Evolutionary conservation across 1,140 invertebrate species (phyloP).

Genomic region (Artemia franciscana): DNA sequence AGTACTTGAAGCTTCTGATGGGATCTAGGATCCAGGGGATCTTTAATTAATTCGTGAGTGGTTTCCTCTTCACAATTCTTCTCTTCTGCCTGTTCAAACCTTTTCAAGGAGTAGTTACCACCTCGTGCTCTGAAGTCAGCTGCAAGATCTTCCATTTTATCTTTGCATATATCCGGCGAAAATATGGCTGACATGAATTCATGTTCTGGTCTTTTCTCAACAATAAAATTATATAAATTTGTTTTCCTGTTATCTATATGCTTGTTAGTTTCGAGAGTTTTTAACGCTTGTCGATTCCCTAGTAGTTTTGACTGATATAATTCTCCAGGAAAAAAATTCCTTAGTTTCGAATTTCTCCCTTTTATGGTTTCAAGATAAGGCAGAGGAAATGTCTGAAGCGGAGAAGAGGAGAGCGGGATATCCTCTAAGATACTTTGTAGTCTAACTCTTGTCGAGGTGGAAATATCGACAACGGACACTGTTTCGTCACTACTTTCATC

Average conservation of each 20-base stretch:
- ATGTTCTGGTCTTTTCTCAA: slow-evolving; percentile 29
- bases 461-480: not conserved
- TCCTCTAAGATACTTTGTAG: slow-evolving; percentile 4
- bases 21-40: slow-evolving; percentile 59
- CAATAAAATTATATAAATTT: slow-evolving; percentile 38
- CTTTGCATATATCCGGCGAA: slow-evolving; percentile 19
- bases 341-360: slow-evolving; percentile 46
- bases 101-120: slow-evolving; percentile 23
- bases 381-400: slow-evolving; percentile 37
- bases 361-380: slow-evolving; percentile 69
- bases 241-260: slow-evolving; percentile 7
- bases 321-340: slow-evolving; percentile 50
- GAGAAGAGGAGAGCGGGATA: slow-evolving; percentile 67
- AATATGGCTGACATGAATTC: slow-evolving; percentile 16
- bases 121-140: slow-evolving; percentile 69
- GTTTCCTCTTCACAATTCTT: slow-evolving; percentile 8
- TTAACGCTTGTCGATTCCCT: slow-evolving; percentile 11
- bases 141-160: slow-evolving; percentile 35
- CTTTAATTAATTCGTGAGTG: slow-evolving; percentile 22
- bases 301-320: slow-evolving; percentile 43
- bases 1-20: slow-evolving; percentile 73
- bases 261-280: slow-evolving; percentile 5
- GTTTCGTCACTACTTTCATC: not conserved
- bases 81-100: slow-evolving; percentile 10
- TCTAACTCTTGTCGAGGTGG: not conserved